Conservation (phyloP, 2,888 invertebrate species). For the Phaedon cochleariae region DNA sequence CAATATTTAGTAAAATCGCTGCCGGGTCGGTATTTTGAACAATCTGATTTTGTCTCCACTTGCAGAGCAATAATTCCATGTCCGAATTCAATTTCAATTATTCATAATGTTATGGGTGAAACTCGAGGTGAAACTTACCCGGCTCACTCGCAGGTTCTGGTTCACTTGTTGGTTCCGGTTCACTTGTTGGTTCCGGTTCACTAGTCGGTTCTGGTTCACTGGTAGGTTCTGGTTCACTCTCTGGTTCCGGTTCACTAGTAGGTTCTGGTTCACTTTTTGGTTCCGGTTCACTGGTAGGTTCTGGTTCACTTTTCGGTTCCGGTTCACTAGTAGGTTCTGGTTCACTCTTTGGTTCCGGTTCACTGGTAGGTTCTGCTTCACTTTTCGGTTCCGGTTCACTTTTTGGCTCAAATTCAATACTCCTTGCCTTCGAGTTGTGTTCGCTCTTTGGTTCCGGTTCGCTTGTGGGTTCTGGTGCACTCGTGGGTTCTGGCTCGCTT, state of each 20-base stretch:
- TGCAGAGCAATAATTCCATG: too few relatives aligned
- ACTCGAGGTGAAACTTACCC: too few relatives aligned
- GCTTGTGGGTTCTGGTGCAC: constrained; percentile 32
- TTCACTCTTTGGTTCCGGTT: constrained; percentile 59
- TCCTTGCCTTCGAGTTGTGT: constrained; percentile 37
- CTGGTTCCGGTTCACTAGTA: constrained; percentile 46
- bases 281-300: constrained; percentile 53
- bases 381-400: constrained; percentile 58
- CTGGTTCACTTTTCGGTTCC: constrained; percentile 53
- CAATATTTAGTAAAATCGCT: too few relatives aligned
- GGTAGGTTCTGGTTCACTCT: constrained; percentile 59
- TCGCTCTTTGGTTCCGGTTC: constrained; percentile 61
- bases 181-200: constrained; percentile 50
- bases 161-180: constrained; percentile 51
- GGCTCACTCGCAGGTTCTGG: constrained; percentile 50
- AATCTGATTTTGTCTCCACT: too few relatives aligned
- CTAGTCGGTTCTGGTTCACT: constrained; percentile 61
- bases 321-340: constrained; percentile 60
- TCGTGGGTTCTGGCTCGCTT: constrained; percentile 59
- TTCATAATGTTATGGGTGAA: too few relatives aligned
- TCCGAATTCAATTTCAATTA: too few relatives aligned
- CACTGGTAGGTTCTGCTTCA: constrained; percentile 60
- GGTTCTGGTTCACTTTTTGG: constrained; percentile 61
- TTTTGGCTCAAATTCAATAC: constrained; percentile 61
- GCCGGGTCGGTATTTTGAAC: too few relatives aligned